phyloP scores from a whole-genome alignment of 2,113 vertebrate genomes.

The Cnemophilus loriae region DNA sequence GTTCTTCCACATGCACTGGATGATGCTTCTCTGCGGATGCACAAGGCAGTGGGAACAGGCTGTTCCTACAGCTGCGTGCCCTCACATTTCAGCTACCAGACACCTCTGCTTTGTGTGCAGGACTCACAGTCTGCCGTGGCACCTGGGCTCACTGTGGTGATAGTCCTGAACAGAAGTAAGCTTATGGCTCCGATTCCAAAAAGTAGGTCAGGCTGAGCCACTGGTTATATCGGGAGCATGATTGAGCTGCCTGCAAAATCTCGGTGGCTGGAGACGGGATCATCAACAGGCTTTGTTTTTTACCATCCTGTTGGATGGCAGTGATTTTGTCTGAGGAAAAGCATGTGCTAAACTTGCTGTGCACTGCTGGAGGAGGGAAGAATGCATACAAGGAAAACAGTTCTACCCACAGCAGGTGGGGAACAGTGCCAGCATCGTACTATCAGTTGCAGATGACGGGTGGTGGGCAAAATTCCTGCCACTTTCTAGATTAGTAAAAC shows the following conservation, averaged over 20 bases:
- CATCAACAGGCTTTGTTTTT: background rate
- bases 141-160: background rate
- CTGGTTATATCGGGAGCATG: background rate
- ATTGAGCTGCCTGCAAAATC: background rate
- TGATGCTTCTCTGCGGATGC: background rate
- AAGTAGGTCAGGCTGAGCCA: background rate
- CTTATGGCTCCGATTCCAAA: background rate
- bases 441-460: background rate
- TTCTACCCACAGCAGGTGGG: background rate
- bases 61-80: background rate
- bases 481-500: background rate
- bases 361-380: background rate
- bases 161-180: background rate
- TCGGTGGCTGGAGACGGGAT: background rate
- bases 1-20: fast-evolving
- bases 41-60: background rate
- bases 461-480: background rate
- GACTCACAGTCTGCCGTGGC: fast-evolving
- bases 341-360: background rate
- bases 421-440: background rate
- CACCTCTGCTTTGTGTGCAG: background rate
- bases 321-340: background rate
- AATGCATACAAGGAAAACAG: background rate
- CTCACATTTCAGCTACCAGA: background rate
- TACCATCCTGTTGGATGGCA: background rate